Conservation (phyloP, 2,888 invertebrate genomes). For the Euphydryas editha region DNA sequence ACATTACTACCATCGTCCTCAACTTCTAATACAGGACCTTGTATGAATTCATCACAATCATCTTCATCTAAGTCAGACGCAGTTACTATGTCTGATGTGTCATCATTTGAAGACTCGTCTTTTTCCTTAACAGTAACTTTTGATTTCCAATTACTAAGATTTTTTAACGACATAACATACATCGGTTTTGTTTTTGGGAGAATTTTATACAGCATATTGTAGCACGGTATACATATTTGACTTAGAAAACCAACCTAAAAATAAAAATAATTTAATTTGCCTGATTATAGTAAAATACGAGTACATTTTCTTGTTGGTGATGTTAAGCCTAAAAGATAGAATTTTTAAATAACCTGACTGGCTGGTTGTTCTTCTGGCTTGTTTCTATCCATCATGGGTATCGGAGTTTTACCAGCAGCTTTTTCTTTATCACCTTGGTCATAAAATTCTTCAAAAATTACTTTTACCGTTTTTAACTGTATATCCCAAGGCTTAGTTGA, state of each 20-base stretch:
- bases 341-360: constrained; percentile 83
- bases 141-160: constrained; percentile 60
- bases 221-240: constrained; percentile 92
- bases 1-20: constrained; percentile 10
- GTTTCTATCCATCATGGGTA: constrained; percentile 92
- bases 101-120: constrained; percentile 25
- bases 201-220: constrained; percentile 86
- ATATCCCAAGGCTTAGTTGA: constrained; percentile 93
- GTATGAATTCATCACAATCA: constrained; percentile 10
- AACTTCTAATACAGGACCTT: constrained; percentile 12
- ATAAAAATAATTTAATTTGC: neutral
- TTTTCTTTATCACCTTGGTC: constrained; percentile 90
- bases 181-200: constrained; percentile 89
- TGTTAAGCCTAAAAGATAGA: too few relatives aligned
- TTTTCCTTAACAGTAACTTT: constrained; percentile 46
- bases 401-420: constrained; percentile 86
- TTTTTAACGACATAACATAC: constrained; percentile 86
- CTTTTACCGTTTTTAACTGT: constrained; percentile 90
- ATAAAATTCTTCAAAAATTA: constrained; percentile 93
- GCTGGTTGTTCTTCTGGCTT: constrained; percentile 89
- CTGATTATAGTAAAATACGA: too few relatives aligned
- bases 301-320: too few relatives aligned
- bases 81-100: constrained; percentile 22
- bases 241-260: constrained; percentile 90
- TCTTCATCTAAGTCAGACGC: constrained; percentile 33